Percentiles rank a stretch among this genome's conserved stretches.
Evolutionary conservation across 2,113 vertebrate species (phyloP).

Genomic region (Hippocampus zosterae): DNA sequence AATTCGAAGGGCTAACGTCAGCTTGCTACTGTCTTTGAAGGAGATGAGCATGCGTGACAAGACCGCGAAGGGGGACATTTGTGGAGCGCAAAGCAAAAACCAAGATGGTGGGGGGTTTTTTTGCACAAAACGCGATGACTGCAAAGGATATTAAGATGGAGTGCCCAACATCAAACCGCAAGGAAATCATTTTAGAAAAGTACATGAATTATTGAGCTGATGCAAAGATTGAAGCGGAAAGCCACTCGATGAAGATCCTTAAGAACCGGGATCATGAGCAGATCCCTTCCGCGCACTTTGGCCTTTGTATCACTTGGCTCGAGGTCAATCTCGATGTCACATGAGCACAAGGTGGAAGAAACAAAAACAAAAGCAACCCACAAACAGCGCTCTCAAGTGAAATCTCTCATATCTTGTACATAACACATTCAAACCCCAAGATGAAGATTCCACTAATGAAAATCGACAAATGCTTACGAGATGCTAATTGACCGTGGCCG

Average conservation of each 20-base stretch:
- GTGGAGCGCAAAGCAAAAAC: not conserved
- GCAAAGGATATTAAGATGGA: slow-evolving; percentile 1
- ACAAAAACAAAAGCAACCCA: not conserved
- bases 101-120: not conserved
- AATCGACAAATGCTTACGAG: slow-evolving; percentile 43
- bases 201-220: not conserved
- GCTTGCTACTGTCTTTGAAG: slow-evolving; percentile 6
- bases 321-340: not conserved
- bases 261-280: no score
- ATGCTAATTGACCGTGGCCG: slow-evolving; percentile 47
- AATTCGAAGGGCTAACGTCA: slow-evolving; percentile 5
- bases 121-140: not conserved
- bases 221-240: not conserved
- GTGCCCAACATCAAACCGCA: not conserved
- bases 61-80: not conserved
- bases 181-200: not conserved
- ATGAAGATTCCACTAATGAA: slow-evolving; percentile 27
- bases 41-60: slow-evolving; percentile 1
- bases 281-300: no score
- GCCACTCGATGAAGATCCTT: not conserved
- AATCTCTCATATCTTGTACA: slow-evolving; percentile 10
- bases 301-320: no score
- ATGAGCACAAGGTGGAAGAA: slow-evolving; percentile 5
- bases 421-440: slow-evolving; percentile 16
- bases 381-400: not conserved